Base-by-base conservation (phyloP, 1,140 invertebrate genomes). In the Atta colombica region DNA sequence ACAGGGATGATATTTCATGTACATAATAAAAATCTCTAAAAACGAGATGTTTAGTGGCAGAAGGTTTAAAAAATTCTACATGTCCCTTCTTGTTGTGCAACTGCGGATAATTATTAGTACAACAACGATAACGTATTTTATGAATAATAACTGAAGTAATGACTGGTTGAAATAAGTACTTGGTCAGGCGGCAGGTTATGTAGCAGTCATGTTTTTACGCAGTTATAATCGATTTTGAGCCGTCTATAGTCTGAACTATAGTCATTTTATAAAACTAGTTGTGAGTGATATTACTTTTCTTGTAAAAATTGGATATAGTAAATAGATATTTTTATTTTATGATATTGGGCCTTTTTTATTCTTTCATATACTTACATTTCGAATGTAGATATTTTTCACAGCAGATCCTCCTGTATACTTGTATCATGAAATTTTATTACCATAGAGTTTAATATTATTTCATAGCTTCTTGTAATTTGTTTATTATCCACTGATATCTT, bases 121-220 rank as follows among this genome's bases (percentile, higher is more conserved):
- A 71, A 28, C 68, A 71, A 71, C 12, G 18, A 12, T 1, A 8
- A 49, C 16, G 35, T 7, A 39, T 28, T 28, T 25, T 6, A 71
- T 71, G 21, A 71, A 71, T 71, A 71, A 71, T 51, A 49, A 25
- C 3, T 51, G 14, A 71, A 14, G 0, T 71, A 71, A 71, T 71
- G 35, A 71, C 21, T 71, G 21, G 0, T 71, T 16, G 35, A 25
- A 0, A 65, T 25, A 45, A 45, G 21, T 71, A 71, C 12, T 65
- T 7, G 39, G 2, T 45, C 8, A 10, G 7, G 7, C 2, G 10
- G 12, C 58, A 12, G 21, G 1, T 71, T 16, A 18, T 28, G 39
- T 8, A 49, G 6, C 21, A 18, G 3, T 14, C 6, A 2, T 6
- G 21, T 18, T 51, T 4, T 51, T 16, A 72, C 49, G 69, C 45